Evolutionary conservation across 2,797 vertebrate species (phyloP), one percentile per base, ranked within the genome.

Genomic region (Bufotes viridis): DNA sequence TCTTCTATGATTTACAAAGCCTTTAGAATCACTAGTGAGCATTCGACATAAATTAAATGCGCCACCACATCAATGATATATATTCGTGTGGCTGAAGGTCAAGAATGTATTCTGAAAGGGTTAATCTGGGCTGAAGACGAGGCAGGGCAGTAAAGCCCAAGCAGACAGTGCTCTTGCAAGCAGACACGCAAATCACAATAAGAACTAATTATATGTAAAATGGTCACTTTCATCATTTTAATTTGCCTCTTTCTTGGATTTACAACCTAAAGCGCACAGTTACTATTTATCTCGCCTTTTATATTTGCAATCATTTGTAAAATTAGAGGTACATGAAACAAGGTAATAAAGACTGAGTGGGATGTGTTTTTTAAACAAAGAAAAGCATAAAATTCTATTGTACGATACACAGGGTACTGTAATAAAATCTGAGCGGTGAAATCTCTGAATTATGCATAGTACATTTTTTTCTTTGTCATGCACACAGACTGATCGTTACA

Each of bases 301-400:
- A 78, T 85, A 86, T 89, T 85, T 82, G 80, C 69, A 86, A 86
- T 89, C 72, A 86, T 86, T 89, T 86, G 84, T 89, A 82, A 86
- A 83, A 89, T 89, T 89, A 86, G 84, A 81, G 55, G 80, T 83
- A 83, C 72, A 72, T 82, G 79, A 89, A 89, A 86, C 81, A 65
- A 60, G 76, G 80, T 86, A 86, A 86, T 89, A 87, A 89, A 86
- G 74, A 70, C 29, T 55, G 80, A 78, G 63, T 78, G 34, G 72
- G 84, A 86, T 89, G 84, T 78, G 84, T 89, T 86, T 88, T 86
- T 89, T 89, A 89, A 86, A 87, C 57, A 79, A 86, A 86, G 88
- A 86, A 86, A 89, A 87, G 49, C 84, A 82, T 83, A 83, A 74
- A 69, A 79, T 89, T 82, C 51, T 83, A 79, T 86, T 78, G 84